Conservation (phyloP, 2,113 vertebrate species). For the Fregetta grallaria region DNA sequence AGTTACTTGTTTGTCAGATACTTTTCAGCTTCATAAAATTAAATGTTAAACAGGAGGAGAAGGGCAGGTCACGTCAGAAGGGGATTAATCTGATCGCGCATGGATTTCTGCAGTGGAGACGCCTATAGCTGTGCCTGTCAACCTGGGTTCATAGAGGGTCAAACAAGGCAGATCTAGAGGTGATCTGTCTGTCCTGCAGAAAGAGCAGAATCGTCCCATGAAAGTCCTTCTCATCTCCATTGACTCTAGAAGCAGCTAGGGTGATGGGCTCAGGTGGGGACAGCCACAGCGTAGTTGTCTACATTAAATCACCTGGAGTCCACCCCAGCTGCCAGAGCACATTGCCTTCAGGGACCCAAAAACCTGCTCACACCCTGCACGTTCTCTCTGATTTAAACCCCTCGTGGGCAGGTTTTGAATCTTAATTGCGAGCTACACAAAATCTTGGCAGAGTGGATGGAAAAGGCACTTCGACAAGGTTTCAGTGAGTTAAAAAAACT, state of each 20-base stretch:
- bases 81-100: background rate
- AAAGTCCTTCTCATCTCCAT: background rate
- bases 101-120: background rate
- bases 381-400: accelerated
- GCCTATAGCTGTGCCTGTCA: background rate
- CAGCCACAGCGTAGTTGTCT: background rate
- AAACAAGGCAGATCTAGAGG: background rate
- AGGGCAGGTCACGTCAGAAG: background rate
- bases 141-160: background rate
- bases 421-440: background rate
- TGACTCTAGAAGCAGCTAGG: background rate
- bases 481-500: background rate
- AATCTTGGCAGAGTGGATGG: background rate
- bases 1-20: background rate
- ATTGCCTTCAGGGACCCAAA: background rate
- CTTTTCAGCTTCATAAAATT: background rate
- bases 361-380: background rate
- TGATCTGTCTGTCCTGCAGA: background rate
- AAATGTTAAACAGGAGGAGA: background rate
- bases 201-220: background rate
- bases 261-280: background rate
- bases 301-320: background rate
- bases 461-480: background rate
- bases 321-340: background rate
- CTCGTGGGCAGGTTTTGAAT: background rate